A percentile compares a stretch with the other conserved stretches of the same genome.
Conservation (phyloP, 2,888 invertebrate species). For the Buathra laborator region DNA sequence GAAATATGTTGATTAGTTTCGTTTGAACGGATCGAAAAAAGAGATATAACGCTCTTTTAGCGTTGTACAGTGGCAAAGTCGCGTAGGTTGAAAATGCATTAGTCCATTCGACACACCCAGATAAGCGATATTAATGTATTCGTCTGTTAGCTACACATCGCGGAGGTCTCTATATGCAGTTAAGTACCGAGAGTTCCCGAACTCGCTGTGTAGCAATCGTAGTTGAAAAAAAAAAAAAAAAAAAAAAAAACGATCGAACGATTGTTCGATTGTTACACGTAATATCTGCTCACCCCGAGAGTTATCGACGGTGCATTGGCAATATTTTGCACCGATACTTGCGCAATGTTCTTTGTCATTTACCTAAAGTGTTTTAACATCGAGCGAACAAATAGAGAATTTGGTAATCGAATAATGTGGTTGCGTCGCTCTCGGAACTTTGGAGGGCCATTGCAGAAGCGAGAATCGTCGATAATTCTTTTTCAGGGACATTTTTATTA, state of each 20-base stretch:
- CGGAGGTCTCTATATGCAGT: constrained; percentile 47
- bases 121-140: constrained; percentile 34
- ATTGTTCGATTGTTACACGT: constrained; percentile 10
- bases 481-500: too few relatives aligned
- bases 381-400: background rate
- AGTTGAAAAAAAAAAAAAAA: constrained; percentile 36
- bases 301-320: background rate
- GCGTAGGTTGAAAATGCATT: constrained; percentile 48
- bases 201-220: constrained; percentile 50
- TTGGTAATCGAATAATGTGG: background rate
- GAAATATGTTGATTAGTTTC: background rate
- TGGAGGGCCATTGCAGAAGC: too few relatives aligned
- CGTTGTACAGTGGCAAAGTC: background rate
- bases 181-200: background rate
- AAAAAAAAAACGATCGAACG: constrained; percentile 39
- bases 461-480: too few relatives aligned
- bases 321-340: constrained; percentile 2
- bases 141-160: constrained; percentile 37
- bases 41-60: constrained; percentile 23
- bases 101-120: constrained; percentile 58
- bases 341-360: background rate
- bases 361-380: background rate
- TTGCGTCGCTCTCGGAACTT: background rate
- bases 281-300: background rate
- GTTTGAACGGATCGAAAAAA: background rate